phyloP scores from a whole-genome alignment of 1,140 invertebrate genomes.

The Drosophila subpulchrella region DNA sequence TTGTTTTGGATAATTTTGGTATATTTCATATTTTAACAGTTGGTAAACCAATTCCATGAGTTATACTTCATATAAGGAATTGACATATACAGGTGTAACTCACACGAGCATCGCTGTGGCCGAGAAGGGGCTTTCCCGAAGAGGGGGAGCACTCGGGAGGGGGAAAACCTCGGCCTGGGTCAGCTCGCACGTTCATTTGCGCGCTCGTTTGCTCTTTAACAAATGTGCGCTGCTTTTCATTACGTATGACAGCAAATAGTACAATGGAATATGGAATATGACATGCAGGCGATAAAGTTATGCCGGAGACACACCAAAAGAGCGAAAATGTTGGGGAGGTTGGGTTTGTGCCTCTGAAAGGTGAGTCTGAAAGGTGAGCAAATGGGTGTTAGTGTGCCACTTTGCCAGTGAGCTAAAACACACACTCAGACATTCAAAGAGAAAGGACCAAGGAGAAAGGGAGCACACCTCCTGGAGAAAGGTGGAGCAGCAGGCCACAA shows the following conservation, averaged over 20 bases:
- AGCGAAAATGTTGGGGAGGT: conserved; percentile 7
- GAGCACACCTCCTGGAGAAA: conserved; percentile 40
- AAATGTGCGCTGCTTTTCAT: conserved; percentile 78
- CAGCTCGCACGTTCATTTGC: conserved; percentile 78
- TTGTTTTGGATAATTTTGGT: too few relatives aligned
- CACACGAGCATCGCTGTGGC: conserved; percentile 12
- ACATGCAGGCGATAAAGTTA: conserved; percentile 82
- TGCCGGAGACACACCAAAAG: conserved; percentile 51
- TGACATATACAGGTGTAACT: background rate
- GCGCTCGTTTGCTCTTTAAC: conserved; percentile 76
- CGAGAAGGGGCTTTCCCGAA: conserved; percentile 1
- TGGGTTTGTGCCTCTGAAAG: conserved; percentile 4
- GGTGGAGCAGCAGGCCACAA: conserved; percentile 50
- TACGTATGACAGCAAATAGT: conserved; percentile 81
- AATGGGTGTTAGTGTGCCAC: conserved; percentile 66
- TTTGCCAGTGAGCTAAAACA: conserved; percentile 37
- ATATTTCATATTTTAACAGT: background rate
- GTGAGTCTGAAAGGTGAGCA: conserved; percentile 59
- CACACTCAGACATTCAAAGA: conserved; percentile 9
- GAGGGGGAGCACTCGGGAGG: background rate
- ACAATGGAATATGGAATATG: conserved; percentile 78
- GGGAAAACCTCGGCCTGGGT: conserved; percentile 50
- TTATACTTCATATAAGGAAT: background rate
- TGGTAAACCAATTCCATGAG: background rate
- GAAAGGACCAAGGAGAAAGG: conserved; percentile 11